Evolutionary conservation across 1,140 invertebrate species (phyloP).

Genomic region (Drosophila bocqueti): DNA sequence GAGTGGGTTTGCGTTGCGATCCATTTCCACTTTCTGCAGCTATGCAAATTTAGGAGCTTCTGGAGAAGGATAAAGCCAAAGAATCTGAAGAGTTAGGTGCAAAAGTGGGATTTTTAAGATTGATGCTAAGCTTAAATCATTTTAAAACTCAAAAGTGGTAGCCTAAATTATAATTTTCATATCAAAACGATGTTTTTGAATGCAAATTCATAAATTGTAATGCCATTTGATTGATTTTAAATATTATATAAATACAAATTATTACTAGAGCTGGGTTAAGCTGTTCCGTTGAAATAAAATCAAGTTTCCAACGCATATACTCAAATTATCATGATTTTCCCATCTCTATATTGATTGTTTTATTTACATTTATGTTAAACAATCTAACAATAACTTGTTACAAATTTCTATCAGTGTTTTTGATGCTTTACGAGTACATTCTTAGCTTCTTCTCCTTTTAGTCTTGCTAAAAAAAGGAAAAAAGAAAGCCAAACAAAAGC

Average conservation of each 20-base stretch:
- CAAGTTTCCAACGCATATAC: not conserved
- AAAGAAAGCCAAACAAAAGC: slow-evolving; percentile 36
- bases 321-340: not conserved
- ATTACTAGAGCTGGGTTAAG: no score
- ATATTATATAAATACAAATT: no score
- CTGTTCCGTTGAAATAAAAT: no score
- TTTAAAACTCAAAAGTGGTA: no score
- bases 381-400: not conserved
- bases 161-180: not conserved
- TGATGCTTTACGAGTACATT: not conserved
- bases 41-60: slow-evolving; percentile 23
- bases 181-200: no score
- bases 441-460: slow-evolving; percentile 3
- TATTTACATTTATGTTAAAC: not conserved
- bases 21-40: slow-evolving; percentile 7
- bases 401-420: not conserved
- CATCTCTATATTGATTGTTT: no score
- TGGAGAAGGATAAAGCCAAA: not conserved
- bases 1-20: not conserved
- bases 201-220: no score
- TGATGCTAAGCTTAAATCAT: not conserved
- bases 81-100: not conserved
- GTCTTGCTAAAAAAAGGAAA: slow-evolving; percentile 1
- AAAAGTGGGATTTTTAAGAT: not conserved
- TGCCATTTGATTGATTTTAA: no score